Evolutionary conservation across 1,140 invertebrate species (phyloP).

Genomic region (Drosophila cardini): DNA sequence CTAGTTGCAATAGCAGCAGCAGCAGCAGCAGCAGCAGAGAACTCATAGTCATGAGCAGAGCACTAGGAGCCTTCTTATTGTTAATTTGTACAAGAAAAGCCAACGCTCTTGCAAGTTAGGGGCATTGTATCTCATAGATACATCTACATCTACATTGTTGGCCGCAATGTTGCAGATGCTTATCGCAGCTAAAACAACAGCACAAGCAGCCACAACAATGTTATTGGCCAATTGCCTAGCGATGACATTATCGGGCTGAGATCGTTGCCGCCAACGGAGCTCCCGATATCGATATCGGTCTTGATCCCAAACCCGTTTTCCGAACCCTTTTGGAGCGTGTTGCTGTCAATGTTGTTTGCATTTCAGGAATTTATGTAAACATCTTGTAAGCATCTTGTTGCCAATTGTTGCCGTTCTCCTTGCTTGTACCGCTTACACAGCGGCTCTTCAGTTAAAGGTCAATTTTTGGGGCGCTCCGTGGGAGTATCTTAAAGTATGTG

Average conservation of each 20-base stretch:
- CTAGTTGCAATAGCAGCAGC: conserved; percentile 15
- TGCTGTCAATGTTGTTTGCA: conserved; percentile 84
- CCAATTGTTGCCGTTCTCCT: conserved; percentile 44
- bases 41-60: conserved; percentile 45
- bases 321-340: conserved; percentile 66
- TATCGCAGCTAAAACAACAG: conserved; percentile 53
- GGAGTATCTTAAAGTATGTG: conserved; percentile 28
- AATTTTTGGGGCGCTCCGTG: conserved; percentile 61
- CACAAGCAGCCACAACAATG: conserved; percentile 66
- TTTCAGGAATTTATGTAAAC: conserved; percentile 84
- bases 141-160: conserved; percentile 76
- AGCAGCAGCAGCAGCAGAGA: conserved; percentile 10
- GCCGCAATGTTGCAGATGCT: conserved; percentile 76
- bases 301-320: conserved; percentile 32
- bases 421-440: conserved; percentile 9
- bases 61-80: conserved; percentile 62
- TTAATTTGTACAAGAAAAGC: conserved; percentile 72
- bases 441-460: conserved; percentile 65
- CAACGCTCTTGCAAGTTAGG: conserved; percentile 15
- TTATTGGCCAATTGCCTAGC: conserved; percentile 83
- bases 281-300: conserved; percentile 29
- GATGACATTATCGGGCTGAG: conserved; percentile 76
- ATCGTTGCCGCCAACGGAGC: conserved; percentile 75
- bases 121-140: conserved; percentile 48
- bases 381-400: conserved; percentile 79